These are phyloP conservation scores for Panagrolaimus sp. DNA, from an alignment of 1,140 invertebrate species.

Conservation along the genomic window DNA sequence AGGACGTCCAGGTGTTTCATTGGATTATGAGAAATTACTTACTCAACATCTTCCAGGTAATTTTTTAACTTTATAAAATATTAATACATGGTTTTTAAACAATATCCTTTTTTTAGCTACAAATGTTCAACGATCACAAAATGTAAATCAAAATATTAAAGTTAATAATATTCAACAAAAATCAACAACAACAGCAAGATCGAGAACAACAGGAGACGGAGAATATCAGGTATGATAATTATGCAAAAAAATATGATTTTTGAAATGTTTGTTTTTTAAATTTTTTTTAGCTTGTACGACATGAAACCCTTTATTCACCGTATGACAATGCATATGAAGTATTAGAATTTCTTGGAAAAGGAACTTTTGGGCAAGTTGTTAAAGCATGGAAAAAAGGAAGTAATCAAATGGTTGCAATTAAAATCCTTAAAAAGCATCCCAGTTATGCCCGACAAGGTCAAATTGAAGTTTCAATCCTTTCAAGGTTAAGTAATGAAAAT, in stretches of 20 bases:
- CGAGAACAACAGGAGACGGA: conserved; percentile 36
- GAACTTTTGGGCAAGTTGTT: conserved; percentile 97
- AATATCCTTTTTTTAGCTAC: too few relatives aligned
- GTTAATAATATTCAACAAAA: too few relatives aligned
- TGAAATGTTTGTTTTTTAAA: conserved; percentile 33
- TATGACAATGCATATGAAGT: conserved; percentile 75
- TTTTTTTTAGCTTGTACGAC: conserved; percentile 57
- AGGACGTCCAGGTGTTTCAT: too few relatives aligned
- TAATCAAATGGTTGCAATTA: conserved; percentile 98
- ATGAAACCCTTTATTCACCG: conserved; percentile 57
- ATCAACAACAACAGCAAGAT: too few relatives aligned
- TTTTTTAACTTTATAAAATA: too few relatives aligned
- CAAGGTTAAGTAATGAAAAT: conserved; percentile 94
- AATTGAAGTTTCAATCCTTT: conserved; percentile 97
- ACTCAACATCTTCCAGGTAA: too few relatives aligned
- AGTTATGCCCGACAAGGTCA: conserved; percentile 98
- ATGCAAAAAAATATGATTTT: not conserved
- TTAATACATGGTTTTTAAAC: too few relatives aligned
- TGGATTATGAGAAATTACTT: too few relatives aligned
- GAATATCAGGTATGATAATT: conserved; percentile 53
- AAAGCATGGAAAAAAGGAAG: conserved; percentile 99
- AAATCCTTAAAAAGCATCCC: conserved; percentile 99
- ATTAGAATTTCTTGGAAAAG: conserved; percentile 86
- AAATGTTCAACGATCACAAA: too few relatives aligned
- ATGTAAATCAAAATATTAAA: too few relatives aligned